Percentiles rank a stretch among this genome's conserved stretches.
Evolutionary conservation across 2,797 vertebrate genomes (phyloP).

Genomic region (Notoglanidium macrostoma): DNA sequence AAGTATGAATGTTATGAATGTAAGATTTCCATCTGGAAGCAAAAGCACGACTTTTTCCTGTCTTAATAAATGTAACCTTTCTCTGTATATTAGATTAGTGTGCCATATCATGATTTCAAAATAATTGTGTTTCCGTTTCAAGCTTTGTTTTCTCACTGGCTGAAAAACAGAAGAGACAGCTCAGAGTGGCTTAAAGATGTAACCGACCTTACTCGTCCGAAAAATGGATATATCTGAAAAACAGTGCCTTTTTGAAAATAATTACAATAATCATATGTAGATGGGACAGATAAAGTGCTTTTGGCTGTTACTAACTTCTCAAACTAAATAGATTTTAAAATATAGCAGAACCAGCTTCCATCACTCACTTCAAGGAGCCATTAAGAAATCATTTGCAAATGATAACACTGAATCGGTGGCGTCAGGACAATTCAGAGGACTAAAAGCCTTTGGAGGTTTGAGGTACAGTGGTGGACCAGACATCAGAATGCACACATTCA

Average conservation of each 20-base stretch:
- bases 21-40: neutral
- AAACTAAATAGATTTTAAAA: conserved; percentile 1
- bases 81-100: too few species aligned
- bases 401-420: neutral
- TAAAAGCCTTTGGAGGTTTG: neutral
- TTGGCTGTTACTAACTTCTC: neutral
- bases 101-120: neutral
- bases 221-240: neutral
- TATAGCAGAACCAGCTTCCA: neutral
- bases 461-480: neutral
- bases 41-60: neutral
- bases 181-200: neutral
- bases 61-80: neutral
- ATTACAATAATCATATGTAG: neutral
- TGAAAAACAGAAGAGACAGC: neutral
- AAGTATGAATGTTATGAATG: neutral
- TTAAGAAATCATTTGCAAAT: conserved; percentile 8
- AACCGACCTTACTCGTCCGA: too few species aligned
- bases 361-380: neutral
- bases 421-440: neutral
- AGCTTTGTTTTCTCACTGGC: neutral
- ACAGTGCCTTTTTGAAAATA: neutral
- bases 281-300: conserved; percentile 14
- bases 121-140: neutral
- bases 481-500: neutral